Conservation (phyloP, 37 sponge, comb jelly and placozoan species). For the Chondrilla cf. caribensis region DNA sequence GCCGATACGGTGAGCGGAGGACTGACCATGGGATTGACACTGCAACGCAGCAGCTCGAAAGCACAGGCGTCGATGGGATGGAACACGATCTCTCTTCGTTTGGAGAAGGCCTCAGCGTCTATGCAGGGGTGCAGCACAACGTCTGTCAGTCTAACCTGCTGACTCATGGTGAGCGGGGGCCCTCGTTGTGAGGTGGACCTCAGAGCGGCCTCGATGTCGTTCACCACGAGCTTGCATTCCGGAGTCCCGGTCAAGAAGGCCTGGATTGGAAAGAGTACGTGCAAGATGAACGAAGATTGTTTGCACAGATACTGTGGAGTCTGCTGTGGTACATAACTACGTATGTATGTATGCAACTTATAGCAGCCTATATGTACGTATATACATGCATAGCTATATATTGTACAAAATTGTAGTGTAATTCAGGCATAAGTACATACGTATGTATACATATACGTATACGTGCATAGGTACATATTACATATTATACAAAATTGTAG, state of each 20-base stretch:
- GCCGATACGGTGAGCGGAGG: conserved; percentile 74
- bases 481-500: too few relatives aligned
- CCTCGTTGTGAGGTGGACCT: conserved; percentile 40
- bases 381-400: too few relatives aligned
- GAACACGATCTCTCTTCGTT: conserved; percentile 62
- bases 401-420: too few relatives aligned
- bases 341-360: too few relatives aligned
- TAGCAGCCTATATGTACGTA: too few relatives aligned
- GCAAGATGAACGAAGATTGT: too few relatives aligned
- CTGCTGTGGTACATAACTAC: too few relatives aligned
- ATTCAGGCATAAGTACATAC: too few relatives aligned
- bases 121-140: conserved; percentile 82
- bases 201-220: conserved; percentile 73
- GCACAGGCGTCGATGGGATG: conserved; percentile 71
- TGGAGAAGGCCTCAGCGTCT: conserved; percentile 49
- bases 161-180: conserved; percentile 41
- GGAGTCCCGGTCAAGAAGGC: conserved; percentile 70
- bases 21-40: conserved; percentile 61
- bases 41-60: conserved; percentile 77
- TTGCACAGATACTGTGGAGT: too few relatives aligned
- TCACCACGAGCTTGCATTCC: conserved; percentile 65
- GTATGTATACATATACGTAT: too few relatives aligned
- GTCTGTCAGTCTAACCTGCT: conserved; percentile 70
- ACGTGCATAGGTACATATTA: too few relatives aligned
- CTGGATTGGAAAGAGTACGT: conserved; percentile 15